These are phyloP conservation scores for Drosophila pseudotalamancana DNA, from an alignment of 2,888 invertebrate species.

Conservation along the genomic window DNA sequence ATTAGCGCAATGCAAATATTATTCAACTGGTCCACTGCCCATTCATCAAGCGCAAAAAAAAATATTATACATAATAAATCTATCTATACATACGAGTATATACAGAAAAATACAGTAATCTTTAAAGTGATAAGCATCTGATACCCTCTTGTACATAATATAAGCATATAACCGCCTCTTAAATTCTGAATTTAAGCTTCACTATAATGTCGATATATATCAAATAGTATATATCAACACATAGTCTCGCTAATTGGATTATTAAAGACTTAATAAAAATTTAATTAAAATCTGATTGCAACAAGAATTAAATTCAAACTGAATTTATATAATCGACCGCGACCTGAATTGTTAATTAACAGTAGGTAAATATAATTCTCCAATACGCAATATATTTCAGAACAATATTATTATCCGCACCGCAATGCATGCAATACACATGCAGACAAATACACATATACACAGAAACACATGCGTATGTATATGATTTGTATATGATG, in stretches of 20 bases:
- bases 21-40: slow-evolving; percentile 50
- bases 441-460: neutral
- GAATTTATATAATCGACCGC: too few species aligned
- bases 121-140: neutral
- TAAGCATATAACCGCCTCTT: too few species aligned
- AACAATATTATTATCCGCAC: too few species aligned
- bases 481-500: slow-evolving; percentile 5
- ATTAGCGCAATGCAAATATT: slow-evolving; percentile 73
- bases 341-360: too few species aligned
- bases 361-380: too few species aligned
- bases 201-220: too few species aligned
- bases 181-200: too few species aligned
- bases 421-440: neutral
- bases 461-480: neutral
- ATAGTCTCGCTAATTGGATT: neutral
- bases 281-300: neutral
- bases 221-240: too few species aligned
- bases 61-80: slow-evolving; percentile 15
- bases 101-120: neutral
- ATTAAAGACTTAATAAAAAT: neutral
- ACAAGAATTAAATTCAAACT: neutral
- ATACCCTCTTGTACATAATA: neutral
- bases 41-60: slow-evolving; percentile 41
- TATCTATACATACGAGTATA: neutral
- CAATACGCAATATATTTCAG: too few species aligned